Percentiles rank a stretch among this genome's conserved stretches.
These are phyloP conservation scores for Micromussa lordhowensis DNA, from an alignment of 92 coral and sea anemone species.

Conservation along the genomic window DNA sequence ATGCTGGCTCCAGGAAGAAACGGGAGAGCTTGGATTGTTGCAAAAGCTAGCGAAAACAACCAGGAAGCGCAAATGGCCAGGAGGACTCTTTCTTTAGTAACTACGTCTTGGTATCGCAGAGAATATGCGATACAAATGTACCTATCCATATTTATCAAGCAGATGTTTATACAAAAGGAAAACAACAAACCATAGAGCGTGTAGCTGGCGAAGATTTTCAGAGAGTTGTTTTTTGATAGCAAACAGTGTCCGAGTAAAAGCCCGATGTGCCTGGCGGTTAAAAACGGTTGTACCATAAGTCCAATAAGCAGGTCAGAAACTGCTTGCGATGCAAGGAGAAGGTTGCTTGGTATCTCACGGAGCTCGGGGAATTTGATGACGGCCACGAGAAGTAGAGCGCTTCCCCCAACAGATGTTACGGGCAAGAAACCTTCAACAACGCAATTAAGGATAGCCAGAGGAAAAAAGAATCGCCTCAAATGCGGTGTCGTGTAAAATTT, in stretches of 20 bases:
- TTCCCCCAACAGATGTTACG: slow-evolving; percentile 3
- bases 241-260: background rate
- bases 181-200: background rate
- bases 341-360: slow-evolving; percentile 1
- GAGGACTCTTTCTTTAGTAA: background rate
- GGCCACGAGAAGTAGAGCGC: background rate
- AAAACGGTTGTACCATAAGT: background rate
- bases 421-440: background rate
- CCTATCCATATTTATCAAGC: slow-evolving; percentile 9
- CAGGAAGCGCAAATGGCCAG: background rate
- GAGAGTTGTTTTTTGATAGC: background rate
- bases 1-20: background rate
- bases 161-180: slow-evolving; percentile 11
- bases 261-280: background rate
- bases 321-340: slow-evolving; percentile 10
- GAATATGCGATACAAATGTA: slow-evolving; percentile 1
- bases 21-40: background rate
- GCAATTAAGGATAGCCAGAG: slow-evolving; percentile 1
- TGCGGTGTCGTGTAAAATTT: background rate
- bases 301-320: slow-evolving; percentile 5
- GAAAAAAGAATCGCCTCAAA: background rate
- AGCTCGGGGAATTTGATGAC: slow-evolving; percentile 13
- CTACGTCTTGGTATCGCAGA: background rate
- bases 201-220: background rate
- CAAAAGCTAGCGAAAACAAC: background rate